Evolutionary conservation across 2,888 invertebrate genomes (phyloP), one percentile per base, ranked within the genome.

Genomic region (Noctua pronuba): DNA sequence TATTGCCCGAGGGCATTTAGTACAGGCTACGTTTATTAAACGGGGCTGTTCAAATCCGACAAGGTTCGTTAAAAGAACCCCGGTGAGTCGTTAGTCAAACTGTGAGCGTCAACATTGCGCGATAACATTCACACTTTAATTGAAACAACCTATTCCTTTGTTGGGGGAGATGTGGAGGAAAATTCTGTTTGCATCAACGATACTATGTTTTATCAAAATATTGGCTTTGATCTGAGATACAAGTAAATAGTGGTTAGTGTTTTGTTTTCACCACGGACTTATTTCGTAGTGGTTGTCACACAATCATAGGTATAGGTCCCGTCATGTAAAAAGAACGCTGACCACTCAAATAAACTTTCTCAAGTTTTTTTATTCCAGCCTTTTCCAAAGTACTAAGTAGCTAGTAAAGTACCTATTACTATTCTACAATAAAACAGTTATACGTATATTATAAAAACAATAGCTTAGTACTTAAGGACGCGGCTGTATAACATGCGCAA

Each of bases 71-170:
- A 81, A 70, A 73, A 65, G 28, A 28, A 62, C 77, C 68, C 83
- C n/a, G 10, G 80, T 38, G 81, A 58, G 49, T 65, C 75, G 73
- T 78, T 82, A 82, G 31, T 75, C 60, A 68, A 76, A 75, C 60
- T 58, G 74, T 11, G 73, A 62, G 24, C 66, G 67, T 70, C 73
- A 73, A 72, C 69, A 77, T 64, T 38, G 44, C 24, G 35, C 18
- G 52, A 16, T 18, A 52, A 74, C 62, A 49, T 78, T 58, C 78
- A 24, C 64, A 81, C 75, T 75, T 70, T 68, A 84, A 85, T 85
- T 85, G 70, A 73, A 70, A 28, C 44, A 38, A 38, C 16, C 31
- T 44, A 18, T 35, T 18, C 7, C 10, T 66, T 62, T 80, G 44
- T 80, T 68, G 1, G 24, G 18, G 0, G 24, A 28, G 58, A 49